Base-by-base conservation (phyloP, 2,888 invertebrate genomes). In the Acrobasis suavella region DNA sequence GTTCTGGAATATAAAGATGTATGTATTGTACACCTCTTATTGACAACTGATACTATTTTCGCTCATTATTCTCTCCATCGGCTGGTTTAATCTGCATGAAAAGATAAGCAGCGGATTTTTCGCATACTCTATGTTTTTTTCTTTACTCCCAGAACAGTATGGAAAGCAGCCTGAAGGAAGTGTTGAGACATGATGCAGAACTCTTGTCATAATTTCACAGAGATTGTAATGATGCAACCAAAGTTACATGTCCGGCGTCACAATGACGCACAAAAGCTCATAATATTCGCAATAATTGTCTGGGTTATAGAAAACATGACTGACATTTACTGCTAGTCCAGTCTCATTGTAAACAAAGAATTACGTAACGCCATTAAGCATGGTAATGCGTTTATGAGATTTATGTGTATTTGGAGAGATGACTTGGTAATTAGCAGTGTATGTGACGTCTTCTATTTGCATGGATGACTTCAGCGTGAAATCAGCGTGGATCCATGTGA, bases 391-490 rank as follows among this genome's bases (percentile, higher is more conserved):
- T 32, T 42, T 14, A 46, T 12, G 55, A 38, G 39, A n/a, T 42
- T 42, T 56, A 42, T 56, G 10, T 17, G 46, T 65, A 60, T 50
- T 49, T 49, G 46, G 37, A 37, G 17, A 60, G 54, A 58, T 62
- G 64, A 49, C 55, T 50, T 37, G 60, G 22, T 61, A 61, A 56
- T 58, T 56, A 50, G 51, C 46, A 8, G 55, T 39, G 42, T 38
- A 62, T 46, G 66, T 69, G 69, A 70, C 69, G 69, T 59, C 37
- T 50, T 62, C 61, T 71, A 68, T 72, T 73, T 67, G 64, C 68
- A 65, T 59, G 49, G 67, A 71, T 72, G 72, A 75, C 58, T 69
- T 69, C 69, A 71, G 62, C 58, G 56, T 66, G 67, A 65, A 61
- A 62, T 65, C 70, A 65, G 64, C 67, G 64, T 46, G 39, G 50